Evolutionary conservation across 2,113 vertebrate genomes (phyloP), one percentile per base, ranked within the genome.

Genomic region (Furnarius figulus): DNA sequence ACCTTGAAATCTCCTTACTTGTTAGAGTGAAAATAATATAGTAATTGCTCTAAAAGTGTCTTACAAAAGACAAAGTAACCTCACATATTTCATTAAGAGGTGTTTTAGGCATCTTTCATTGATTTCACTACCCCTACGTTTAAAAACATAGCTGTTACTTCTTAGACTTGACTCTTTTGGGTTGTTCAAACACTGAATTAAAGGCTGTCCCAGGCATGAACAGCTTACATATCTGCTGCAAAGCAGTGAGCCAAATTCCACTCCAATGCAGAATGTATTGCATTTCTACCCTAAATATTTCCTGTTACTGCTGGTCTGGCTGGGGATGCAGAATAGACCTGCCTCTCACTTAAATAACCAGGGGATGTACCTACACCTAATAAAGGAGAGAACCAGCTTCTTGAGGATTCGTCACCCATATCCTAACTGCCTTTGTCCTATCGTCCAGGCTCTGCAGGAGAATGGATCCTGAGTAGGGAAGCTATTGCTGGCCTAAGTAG

Each of bases 401-500:
- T 9, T 58, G 1, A 5, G 18, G 24, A 46, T 61, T 63, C 0
- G 0, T 28, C 33, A 46, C 35, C 33, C 31, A 49, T 37, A 70
- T 59, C 24, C 33, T 85, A 16, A 22, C 37, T 30, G 37, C 10
- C 40, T 59, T 44, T 33, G 8, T 8, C 16, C 1, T 25, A 23
- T 35, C n/a, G 31, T 72, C 14, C 20, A 47, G 39, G 17, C 8
- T 63, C 61, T 83, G 30, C 10, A 83, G 55, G 12, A 67, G 21
- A 27, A 62, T 11, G 53, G 47, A 46, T 71, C 30, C 28, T 58
- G n/a, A 68, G 12, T 2, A 33, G 24, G 6, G 50, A 30, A 63
- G 31, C 39, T 46, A 14, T 16, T 74, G 33, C 44, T 79, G 46
- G 5, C 14, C 28, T 66, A 28, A 68, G 35, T 14, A 58, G 27